Evolutionary conservation across 2,113 vertebrate species (phyloP).

Genomic region (Thalassarche chlororhynchos): DNA sequence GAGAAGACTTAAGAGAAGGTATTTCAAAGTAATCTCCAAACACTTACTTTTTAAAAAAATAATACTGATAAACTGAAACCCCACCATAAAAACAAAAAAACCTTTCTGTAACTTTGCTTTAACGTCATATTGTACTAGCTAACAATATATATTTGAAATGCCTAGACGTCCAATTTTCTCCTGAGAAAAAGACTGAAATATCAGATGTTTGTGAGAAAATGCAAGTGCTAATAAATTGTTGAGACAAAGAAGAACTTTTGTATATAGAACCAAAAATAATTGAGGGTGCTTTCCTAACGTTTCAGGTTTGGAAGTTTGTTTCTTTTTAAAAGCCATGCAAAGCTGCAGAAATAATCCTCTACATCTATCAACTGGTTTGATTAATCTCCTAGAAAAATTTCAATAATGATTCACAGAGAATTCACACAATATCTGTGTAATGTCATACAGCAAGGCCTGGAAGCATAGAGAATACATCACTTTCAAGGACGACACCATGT

Average conservation of each 20-base stretch:
- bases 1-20: constrained; percentile 48
- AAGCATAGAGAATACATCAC: constrained; percentile 47
- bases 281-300: background rate
- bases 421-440: constrained; percentile 55
- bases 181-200: background rate
- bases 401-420: constrained; percentile 49
- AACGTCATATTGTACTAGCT: background rate
- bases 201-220: background rate
- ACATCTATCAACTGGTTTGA: constrained; percentile 3
- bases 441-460: constrained; percentile 17
- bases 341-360: background rate
- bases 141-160: background rate
- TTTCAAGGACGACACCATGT: constrained; percentile 66
- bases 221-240: background rate
- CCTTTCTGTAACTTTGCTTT: background rate
- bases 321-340: background rate
- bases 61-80: constrained; percentile 8
- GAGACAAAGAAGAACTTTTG: background rate
- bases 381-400: constrained; percentile 48
- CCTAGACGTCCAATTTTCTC: background rate
- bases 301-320: background rate
- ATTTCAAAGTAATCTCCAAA: background rate
- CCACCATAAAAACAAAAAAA: background rate
- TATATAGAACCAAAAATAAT: background rate
- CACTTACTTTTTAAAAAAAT: background rate